Evolutionary conservation across 2,797 vertebrate species (phyloP), one percentile per base, ranked within the genome.

Genomic region (Avahi laniger): DNA sequence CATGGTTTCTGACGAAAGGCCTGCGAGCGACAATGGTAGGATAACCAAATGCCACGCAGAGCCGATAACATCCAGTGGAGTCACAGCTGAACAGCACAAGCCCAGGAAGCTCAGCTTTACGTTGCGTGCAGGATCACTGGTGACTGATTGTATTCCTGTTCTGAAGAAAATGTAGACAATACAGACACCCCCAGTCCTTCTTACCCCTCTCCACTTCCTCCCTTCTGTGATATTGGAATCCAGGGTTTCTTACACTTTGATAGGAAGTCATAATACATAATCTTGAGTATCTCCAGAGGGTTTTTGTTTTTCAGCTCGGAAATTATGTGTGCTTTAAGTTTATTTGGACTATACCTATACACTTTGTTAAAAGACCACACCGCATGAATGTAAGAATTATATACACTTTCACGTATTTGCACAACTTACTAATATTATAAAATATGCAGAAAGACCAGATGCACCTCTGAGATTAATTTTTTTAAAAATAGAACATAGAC

Each of bases 1-100:
- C 67, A 48, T 65, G 61, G 84, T 50, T 90, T 97, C 86, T 96
- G 93, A 96, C 72, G 52, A 91, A 89, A 95, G 93, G 67, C 92
- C 96, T 95, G 59, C 2, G 7, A 95, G 94, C 94, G 76, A 5
- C 75, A 52, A 24, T n/a, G 93, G 75, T 2, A 88, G 92, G 80
- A 72, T 76, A 88, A 57, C 48, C 73, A 72, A 88, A 33, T 69
- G 94, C 96, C 75, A 57, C n/a, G 10, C 4, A 61, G 38, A 89
- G 54, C 82, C 5, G 59, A 17, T 30, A 67, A 48, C 1, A n/a
- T n/a, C 1, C 2, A 35, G 63, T 28, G 13, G 1, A 3, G 76
- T 94, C 57, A 61, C 20, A 33, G 72, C 76, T 92, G 96, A 98
- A 63, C 46, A 96, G 93, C 85, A 67, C 83, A 43, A 85, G 87